Evolutionary conservation across 2,888 invertebrate species (phyloP).

Genomic region (Lepidonotus clava): DNA sequence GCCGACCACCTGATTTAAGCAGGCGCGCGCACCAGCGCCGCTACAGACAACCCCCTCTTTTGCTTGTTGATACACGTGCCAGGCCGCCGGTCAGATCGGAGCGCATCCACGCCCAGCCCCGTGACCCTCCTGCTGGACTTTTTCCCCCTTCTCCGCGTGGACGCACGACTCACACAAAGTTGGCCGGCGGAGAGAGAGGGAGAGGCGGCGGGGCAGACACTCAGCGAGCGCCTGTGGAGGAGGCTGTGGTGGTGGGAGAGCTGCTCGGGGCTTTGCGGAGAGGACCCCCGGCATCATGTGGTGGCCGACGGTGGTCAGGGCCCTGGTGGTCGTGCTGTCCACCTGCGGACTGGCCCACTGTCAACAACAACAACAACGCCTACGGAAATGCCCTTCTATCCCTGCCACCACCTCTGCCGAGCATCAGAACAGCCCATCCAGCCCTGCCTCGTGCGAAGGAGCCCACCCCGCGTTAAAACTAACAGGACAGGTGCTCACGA

Average conservation of each 20-base stretch:
- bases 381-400: background rate
- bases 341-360: background rate
- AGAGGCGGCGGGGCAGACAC: too few species aligned
- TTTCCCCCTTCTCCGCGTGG: background rate
- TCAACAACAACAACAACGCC: constrained; percentile 15
- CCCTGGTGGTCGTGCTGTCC: constrained; percentile 6
- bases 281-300: constrained; percentile 10
- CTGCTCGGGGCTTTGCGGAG: background rate
- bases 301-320: constrained; percentile 1
- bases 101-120: background rate
- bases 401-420: background rate
- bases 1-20: background rate
- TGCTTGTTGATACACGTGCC: background rate
- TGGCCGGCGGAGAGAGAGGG: background rate
- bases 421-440: background rate
- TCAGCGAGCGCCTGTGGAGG: too few species aligned
- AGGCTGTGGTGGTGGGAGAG: background rate
- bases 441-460: background rate
- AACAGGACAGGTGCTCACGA: background rate
- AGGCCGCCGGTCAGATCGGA: background rate
- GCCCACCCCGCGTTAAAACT: background rate
- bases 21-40: background rate
- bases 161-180: background rate
- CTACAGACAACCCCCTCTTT: background rate
- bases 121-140: background rate